These are phyloP conservation scores for Thamnophis elegans DNA, from an alignment of 2,797 vertebrate genomes.

Conservation along the genomic window DNA sequence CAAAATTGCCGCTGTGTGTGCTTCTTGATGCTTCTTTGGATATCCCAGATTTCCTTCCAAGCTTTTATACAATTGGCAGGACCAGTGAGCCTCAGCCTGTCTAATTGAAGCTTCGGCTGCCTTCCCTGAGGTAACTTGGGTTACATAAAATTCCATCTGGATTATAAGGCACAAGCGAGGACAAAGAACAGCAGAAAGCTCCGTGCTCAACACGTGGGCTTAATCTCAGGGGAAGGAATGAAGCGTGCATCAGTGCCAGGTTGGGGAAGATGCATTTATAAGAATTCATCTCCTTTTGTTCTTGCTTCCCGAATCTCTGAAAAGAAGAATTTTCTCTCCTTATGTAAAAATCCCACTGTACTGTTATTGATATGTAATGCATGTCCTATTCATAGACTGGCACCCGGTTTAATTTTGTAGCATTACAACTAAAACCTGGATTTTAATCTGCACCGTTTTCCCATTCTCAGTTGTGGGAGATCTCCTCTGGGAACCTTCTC, in stretches of 20 bases:
- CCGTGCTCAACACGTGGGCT: neutral
- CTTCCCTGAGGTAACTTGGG: neutral
- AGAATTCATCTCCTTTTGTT: neutral
- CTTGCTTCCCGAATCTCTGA: no score
- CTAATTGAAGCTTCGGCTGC: neutral
- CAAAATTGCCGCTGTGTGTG: neutral
- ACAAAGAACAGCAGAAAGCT: neutral
- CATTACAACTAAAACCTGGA: neutral
- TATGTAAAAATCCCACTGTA: neutral
- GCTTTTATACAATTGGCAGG: neutral
- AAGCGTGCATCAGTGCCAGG: neutral
- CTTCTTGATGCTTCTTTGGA: neutral
- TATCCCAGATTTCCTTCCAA: neutral
- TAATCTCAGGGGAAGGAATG: neutral
- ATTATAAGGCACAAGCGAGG: neutral
- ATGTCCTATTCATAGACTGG: neutral
- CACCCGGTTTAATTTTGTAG: neutral
- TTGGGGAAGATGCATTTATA: neutral
- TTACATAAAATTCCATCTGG: neutral
- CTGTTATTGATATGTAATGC: neutral
- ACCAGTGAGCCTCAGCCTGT: neutral
- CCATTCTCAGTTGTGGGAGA: constrained; percentile 86
- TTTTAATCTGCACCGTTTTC: neutral
- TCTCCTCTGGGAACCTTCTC: constrained; percentile 90
- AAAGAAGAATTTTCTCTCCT: neutral